Percentiles rank a stretch among this genome's conserved stretches.
phyloP scores from a whole-genome alignment of 2,888 invertebrate genomes.

The Drosophila rubida region DNA sequence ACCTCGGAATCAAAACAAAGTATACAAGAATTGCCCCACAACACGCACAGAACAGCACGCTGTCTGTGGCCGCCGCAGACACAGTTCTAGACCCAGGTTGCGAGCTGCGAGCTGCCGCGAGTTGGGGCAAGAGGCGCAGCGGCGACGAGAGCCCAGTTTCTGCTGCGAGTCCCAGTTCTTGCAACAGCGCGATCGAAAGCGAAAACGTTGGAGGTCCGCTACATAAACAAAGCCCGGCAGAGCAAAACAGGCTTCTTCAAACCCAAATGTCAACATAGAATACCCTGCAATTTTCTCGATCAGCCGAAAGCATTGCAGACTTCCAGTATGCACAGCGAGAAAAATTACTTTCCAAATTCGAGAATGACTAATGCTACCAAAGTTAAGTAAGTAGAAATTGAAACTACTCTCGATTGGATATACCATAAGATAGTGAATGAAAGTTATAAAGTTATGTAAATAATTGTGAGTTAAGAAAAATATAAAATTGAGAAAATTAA shows the following conservation, averaged over 20 bases:
- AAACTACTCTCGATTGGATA: no score
- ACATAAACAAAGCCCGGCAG: conserved; percentile 47
- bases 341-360: no score
- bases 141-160: conserved; percentile 24
- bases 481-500: no score
- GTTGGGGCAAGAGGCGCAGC: no score
- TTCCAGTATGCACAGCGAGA: background rate
- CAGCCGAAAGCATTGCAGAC: background rate
- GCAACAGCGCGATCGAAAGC: conserved; percentile 70
- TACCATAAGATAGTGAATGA: no score
- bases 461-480: no score
- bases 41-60: conserved; percentile 38
- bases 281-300: conserved; percentile 19
- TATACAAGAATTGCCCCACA: conserved; percentile 61
- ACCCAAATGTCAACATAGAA: background rate
- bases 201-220: conserved; percentile 73
- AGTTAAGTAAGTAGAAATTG: no score
- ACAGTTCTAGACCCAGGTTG: conserved; percentile 5
- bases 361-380: no score
- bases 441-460: no score
- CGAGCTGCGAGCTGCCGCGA: background rate
- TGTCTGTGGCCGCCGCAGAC: conserved; percentile 10
- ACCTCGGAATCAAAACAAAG: conserved; percentile 78
- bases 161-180: conserved; percentile 31
- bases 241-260: background rate